Base-by-base conservation (phyloP, 1,140 invertebrate genomes). In the Stegodyphus mimosarum region DNA sequence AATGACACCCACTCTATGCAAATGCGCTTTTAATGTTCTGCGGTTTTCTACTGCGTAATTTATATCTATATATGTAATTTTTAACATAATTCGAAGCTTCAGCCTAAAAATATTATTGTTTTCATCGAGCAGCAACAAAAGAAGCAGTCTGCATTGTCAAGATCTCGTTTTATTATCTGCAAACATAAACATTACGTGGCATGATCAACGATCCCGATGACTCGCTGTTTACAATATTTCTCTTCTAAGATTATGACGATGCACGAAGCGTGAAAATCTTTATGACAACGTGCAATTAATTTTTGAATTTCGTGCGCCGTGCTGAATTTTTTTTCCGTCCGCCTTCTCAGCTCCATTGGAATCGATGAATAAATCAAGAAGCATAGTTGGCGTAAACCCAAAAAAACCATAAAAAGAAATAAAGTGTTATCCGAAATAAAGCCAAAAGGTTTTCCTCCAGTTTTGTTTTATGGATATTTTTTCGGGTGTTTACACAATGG, bases 391-490 rank as follows among this genome's bases (percentile, higher is more conserved):
- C 81, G 48, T 13, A 67, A 51, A 49, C 71, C 81, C 81, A 76
- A 66, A 64, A 84, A 76, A 48, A 70, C 70, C 50, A 84, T 84
- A 70, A 84, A 76, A 84, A 84, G 50, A 69, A 83, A 73, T 84
- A 84, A 69, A 84, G 66, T 74, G 33, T 17, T 69, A 75, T 81
- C 63, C 64, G 72, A 75, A 84, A 84, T 84, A 84, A 84, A 84
- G 81, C 81, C 73, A 74, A 84, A 81, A 70, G 73, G 73, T 51
- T 76, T 84, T 69, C 76, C 52, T 84, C 70, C 51, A 72, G 53
- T 76, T 75, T 84, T 84, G 81, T 84, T 84, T 84, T 84, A 84
- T 84, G 64, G 81, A 84, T 84, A 84, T 84, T 83, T 76, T 72
- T 49, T 84, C 64, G 70, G 81, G 60, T 84, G 81, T 84, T 84